Evolutionary conservation across 2,888 invertebrate genomes (phyloP), one percentile per base, ranked within the genome.

Genomic region (Arge pagana): DNA sequence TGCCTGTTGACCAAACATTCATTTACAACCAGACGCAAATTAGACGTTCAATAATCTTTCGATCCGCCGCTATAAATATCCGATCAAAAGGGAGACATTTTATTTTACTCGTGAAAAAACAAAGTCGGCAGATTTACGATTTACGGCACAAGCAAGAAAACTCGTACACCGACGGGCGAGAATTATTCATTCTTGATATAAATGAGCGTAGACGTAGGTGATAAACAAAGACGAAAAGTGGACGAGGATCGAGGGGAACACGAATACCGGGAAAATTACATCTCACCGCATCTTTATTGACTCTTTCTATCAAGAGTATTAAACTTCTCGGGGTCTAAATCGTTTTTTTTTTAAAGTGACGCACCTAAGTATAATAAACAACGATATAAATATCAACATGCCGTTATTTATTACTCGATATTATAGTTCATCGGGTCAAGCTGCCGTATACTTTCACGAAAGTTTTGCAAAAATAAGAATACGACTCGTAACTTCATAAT

Each of bases 1-100:
- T 94, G 79, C 93, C 93, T 93, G 66, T 18, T 80, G 70, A 48
- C 16, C 57, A 58, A 36, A 54, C 39, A 30, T 23, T 31, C 15
- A 31, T 33, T 15, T 30, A 43, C 16, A 15, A n/a, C n/a, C 11
- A 13, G 26, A 23, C 2, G 30, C 31, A 8, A 23, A n/a, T 40
- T 40, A 4, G 8, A 50, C 3, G 16, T 10, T 19, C 8, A 48
- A 11, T n/a, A n/a, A n/a, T n/a, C n/a, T n/a, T n/a, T n/a, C n/a
- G 3, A 36, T 11, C 6, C n/a, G 5, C 6, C n/a, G 15, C 15
- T 11, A 6, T n/a, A 35, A 5, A 15, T 35, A 48, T 23, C 40
- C 28, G 35, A 45, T 11, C 10, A 18, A 10, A 41, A 30, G 23
- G 21, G 41, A 48, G 35, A 37, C 13, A 4, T 40, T 21, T 2